These are phyloP conservation scores for Rhamphomyia laevipes DNA, from an alignment of 2,888 invertebrate species.

Conservation along the genomic window DNA sequence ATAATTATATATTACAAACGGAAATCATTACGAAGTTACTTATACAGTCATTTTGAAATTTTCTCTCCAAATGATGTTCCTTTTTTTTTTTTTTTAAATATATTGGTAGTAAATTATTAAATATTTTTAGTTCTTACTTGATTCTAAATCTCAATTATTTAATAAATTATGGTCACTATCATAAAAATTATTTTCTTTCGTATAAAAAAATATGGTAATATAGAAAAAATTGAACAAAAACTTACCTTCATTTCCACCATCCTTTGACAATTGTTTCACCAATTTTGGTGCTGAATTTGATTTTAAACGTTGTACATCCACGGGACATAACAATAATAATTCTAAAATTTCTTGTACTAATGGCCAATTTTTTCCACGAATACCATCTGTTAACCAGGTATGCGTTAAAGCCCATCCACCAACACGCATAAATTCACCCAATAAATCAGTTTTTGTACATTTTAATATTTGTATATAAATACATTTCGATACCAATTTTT, in stretches of 20 bases:
- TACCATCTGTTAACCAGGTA: slow-evolving; percentile 82
- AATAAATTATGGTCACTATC: too few relatives aligned
- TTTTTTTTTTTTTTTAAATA: too few relatives aligned
- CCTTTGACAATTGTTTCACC: slow-evolving; percentile 76
- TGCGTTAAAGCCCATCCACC: slow-evolving; percentile 89
- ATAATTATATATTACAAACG: too few relatives aligned
- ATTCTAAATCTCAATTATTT: too few relatives aligned
- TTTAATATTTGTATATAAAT: slow-evolving; percentile 88
- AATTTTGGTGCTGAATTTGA: slow-evolving; percentile 86
- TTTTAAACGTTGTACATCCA: slow-evolving; percentile 80
- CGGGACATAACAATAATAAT: slow-evolving; percentile 74
- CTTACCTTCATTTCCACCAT: slow-evolving; percentile 71
- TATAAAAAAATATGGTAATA: too few relatives aligned
- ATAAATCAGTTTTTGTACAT: slow-evolving; percentile 68
- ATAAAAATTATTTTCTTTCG: too few relatives aligned
- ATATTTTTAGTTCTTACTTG: too few relatives aligned
- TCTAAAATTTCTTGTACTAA: slow-evolving; percentile 78
- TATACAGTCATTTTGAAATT: too few relatives aligned
- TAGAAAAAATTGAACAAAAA: slow-evolving; percentile 14
- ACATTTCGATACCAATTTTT: slow-evolving; percentile 90
- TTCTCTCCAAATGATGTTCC: too few relatives aligned
- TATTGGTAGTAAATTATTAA: too few relatives aligned
- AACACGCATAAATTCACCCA: slow-evolving; percentile 78
- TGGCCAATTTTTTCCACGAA: slow-evolving; percentile 72
- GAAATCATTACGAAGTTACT: too few relatives aligned